Evolutionary conservation across 2,113 vertebrate species (phyloP).

Genomic region (Sylvietta virens): DNA sequence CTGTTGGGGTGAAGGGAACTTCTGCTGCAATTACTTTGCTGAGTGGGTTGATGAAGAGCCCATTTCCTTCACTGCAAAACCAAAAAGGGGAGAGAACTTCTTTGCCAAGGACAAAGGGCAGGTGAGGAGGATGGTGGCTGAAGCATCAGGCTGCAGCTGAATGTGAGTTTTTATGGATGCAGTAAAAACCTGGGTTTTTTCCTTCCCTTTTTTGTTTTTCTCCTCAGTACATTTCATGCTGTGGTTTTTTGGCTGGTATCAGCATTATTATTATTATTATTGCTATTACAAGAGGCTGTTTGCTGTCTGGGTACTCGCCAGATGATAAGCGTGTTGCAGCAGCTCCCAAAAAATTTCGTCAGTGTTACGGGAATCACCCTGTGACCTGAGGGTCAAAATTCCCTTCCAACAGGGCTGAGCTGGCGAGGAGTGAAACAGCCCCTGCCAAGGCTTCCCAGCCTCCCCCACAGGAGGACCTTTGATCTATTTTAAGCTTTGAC

Average conservation of each 20-base stretch:
- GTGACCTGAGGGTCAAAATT: constrained; percentile 39
- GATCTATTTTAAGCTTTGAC: neutral
- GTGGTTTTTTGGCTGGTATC: neutral
- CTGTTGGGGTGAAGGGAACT: neutral
- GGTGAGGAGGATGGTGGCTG: neutral
- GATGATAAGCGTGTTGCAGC: neutral
- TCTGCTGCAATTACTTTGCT: neutral
- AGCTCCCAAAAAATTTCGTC: constrained; percentile 10
- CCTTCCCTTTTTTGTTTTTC: rapidly evolving
- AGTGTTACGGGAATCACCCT: neutral
- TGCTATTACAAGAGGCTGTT: neutral
- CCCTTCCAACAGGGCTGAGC: constrained; percentile 15
- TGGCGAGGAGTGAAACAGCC: neutral
- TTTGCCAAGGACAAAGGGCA: neutral
- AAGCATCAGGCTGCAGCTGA: neutral
- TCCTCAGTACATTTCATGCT: neutral
- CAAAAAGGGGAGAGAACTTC: neutral
- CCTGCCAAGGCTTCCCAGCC: neutral
- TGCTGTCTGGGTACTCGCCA: constrained; percentile 42
- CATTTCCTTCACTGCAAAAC: neutral
- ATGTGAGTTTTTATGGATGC: neutral
- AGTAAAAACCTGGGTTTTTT: neutral
- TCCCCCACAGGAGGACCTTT: neutral
- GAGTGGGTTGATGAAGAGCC: neutral
- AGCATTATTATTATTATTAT: neutral